Evolutionary conservation across 2,113 vertebrate species (phyloP), one percentile per base, ranked within the genome.

Genomic region (Cyphomyrus plagiostoma): DNA sequence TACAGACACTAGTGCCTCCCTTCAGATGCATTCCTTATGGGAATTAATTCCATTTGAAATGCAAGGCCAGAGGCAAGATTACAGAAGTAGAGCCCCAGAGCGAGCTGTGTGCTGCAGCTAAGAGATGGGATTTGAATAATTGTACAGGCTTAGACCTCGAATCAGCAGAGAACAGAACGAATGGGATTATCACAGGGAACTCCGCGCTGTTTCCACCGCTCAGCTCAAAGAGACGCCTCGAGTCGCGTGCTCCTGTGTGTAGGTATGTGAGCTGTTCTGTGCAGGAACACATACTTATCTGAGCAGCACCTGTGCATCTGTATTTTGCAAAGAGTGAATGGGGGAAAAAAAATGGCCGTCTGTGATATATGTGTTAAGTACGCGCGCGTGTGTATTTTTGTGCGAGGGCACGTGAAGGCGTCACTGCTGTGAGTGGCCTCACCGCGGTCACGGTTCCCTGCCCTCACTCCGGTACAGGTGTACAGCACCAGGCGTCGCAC

Each of bases 41-140:
- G 98, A 99, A 97, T 98, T 98, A 98, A 98, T 97, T 98, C 98
- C 97, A 98, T 99, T 98, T 98, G 97, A 98, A 98, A 98, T 98
- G 97, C 97, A 97, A 97, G 97, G 98, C 98, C 97, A 98, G 98
- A 95, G 98, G 97, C 97, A 96, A 98, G 97, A 99, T 98, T 98
- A 98, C 95, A 96, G 97, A 97, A 95, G 97, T 97, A 97, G 93
- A 96, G 97, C 97, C 97, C 97, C 97, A 96, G 97, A 96, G 98
- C 97, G 97, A 98, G 97, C 97, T 97, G 97, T 97, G 97, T 97
- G 98, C 97, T 97, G 97, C 96, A 98, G 97, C 97, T 99, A 98
- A 98, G 98, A 98, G 98, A 97, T 96, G 94, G 97, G 97, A 98
- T 99, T 99, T 98, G 97, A 99, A 98, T 99, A 98, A 99, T 98